phyloP scores from a whole-genome alignment of 2,797 vertebrate species.

The Melanogrammus aeglefinus region DNA sequence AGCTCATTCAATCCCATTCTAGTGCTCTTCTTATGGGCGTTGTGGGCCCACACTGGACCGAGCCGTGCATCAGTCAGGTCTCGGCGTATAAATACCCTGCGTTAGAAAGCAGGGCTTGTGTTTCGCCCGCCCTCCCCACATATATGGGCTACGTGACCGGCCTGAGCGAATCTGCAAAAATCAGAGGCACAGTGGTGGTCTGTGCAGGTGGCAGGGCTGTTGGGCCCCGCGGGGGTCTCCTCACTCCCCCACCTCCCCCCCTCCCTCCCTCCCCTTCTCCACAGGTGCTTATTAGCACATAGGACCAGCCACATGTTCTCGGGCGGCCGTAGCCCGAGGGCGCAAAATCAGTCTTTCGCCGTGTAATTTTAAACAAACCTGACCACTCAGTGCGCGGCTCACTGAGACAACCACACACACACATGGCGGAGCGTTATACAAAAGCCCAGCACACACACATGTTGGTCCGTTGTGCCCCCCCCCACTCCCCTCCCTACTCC shows the following conservation, averaged over 20 bases:
- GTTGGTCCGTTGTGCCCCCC: constrained; percentile 40
- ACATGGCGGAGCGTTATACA: constrained; percentile 67
- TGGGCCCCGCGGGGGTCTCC: constrained; percentile 63
- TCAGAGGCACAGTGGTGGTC: constrained; percentile 67
- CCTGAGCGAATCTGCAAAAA: constrained; percentile 17
- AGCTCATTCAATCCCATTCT: background rate
- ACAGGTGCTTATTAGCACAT: constrained; percentile 84
- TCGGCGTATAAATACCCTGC: background rate
- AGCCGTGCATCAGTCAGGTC: background rate
- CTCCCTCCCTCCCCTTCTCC: constrained; percentile 53
- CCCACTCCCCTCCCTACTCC: constrained; percentile 49
- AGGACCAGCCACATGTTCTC: constrained; percentile 80
- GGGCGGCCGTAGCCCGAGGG: constrained; percentile 66
- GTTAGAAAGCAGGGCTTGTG: background rate
- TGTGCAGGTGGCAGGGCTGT: constrained; percentile 75
- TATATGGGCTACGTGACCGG: background rate
- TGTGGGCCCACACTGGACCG: background rate
- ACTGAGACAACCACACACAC: constrained; percentile 32
- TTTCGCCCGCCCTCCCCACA: background rate
- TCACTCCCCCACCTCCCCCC: constrained; percentile 27
- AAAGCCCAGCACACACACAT: constrained; percentile 60
- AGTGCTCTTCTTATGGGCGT: background rate
- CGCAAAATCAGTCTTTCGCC: constrained; percentile 73
- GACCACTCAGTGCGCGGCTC: constrained; percentile 48
- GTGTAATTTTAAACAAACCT: constrained; percentile 75